These are phyloP conservation scores for Palaemon carinicauda DNA, from an alignment of 1,140 invertebrate genomes.

Conservation along the genomic window DNA sequence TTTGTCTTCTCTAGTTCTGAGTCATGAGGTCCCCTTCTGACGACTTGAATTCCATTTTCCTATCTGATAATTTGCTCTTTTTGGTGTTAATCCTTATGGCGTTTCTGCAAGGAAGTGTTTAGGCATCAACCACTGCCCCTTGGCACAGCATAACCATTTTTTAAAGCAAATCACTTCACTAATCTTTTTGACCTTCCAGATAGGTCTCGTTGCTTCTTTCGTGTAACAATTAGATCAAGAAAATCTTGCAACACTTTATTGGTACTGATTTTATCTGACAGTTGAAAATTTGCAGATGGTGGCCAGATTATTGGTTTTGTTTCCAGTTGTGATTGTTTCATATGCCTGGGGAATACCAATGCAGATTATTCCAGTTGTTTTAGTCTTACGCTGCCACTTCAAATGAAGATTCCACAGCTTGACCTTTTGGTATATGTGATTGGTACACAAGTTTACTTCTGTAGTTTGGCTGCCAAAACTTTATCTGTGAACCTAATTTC, in stretches of 20 bases:
- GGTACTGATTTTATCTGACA: not conserved
- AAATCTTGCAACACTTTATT: not conserved
- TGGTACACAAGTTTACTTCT: not conserved
- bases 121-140: not conserved
- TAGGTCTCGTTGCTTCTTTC: not conserved
- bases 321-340: not conserved
- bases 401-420: not conserved
- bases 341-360: not conserved
- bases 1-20: no score
- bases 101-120: not conserved
- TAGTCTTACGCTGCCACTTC: not conserved
- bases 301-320: not conserved
- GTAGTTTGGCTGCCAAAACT: conserved; percentile 14
- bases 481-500: not conserved
- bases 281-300: not conserved
- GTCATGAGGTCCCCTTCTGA: no score
- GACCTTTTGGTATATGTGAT: not conserved
- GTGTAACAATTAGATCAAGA: not conserved
- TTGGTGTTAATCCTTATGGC: no score
- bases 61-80: no score
- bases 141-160: not conserved
- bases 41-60: no score
- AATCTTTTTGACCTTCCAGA: not conserved
- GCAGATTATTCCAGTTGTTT: not conserved
- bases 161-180: not conserved